A percentile compares a stretch with the other conserved stretches of the same genome.
phyloP scores from a whole-genome alignment of 2,888 invertebrate species.

The Xanthorhoe designata region DNA sequence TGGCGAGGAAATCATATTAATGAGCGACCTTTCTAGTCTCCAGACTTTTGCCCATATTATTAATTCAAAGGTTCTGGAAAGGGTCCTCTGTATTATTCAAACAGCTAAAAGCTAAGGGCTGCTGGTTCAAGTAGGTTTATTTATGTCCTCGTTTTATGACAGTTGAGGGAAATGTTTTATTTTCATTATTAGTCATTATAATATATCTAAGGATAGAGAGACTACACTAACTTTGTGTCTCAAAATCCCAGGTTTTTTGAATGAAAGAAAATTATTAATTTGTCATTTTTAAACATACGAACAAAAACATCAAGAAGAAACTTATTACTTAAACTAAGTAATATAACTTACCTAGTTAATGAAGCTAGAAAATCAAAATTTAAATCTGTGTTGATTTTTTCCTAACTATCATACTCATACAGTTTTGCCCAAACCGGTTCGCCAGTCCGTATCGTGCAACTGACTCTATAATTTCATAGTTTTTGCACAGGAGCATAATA shows the following conservation, averaged over 20 bases:
- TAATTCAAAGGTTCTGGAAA: constrained; percentile 19
- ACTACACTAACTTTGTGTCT: background rate
- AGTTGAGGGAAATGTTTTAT: background rate
- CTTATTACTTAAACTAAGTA: too few species aligned
- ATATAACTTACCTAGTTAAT: too few species aligned
- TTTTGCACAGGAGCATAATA: constrained; percentile 5
- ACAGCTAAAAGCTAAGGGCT: constrained; percentile 17
- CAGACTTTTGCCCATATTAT: constrained; percentile 18
- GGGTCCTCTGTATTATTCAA: constrained; percentile 25
- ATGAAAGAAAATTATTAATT: too few species aligned
- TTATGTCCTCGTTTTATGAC: background rate
- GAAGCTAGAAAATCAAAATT: too few species aligned
- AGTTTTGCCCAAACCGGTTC: constrained; percentile 6
- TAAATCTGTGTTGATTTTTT: too few species aligned
- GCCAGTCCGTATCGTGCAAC: background rate
- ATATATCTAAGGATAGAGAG: background rate
- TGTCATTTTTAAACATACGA: too few species aligned
- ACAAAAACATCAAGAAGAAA: too few species aligned
- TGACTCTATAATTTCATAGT: constrained; percentile 19
- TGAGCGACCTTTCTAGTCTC: constrained; percentile 4
- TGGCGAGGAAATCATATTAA: constrained; percentile 1
- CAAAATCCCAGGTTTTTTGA: too few species aligned
- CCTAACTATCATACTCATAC: constrained; percentile 1
- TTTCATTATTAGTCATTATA: background rate
- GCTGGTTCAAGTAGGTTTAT: constrained; percentile 11